Percentiles rank a stretch among this genome's conserved stretches.
phyloP scores from a whole-genome alignment of 2,797 vertebrate species.

The Pelochelys cantorii region DNA sequence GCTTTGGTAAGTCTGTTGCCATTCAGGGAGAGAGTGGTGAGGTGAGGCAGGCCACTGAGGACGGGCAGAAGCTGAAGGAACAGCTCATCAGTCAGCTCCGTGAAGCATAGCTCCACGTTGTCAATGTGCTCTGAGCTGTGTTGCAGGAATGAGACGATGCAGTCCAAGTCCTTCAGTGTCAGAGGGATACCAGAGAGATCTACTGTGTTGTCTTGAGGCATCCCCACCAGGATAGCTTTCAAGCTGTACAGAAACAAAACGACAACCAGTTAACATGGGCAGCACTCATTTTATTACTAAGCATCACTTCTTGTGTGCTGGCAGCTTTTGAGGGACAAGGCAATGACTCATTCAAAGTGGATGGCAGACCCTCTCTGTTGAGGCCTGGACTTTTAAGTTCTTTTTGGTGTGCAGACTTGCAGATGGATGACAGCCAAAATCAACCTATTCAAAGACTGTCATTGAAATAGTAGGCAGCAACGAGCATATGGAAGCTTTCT shows the following conservation, averaged over 20 bases:
- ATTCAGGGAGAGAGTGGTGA: conserved; percentile 92
- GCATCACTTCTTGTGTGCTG: not conserved
- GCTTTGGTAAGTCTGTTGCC: conserved; percentile 94
- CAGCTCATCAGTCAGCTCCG: conserved; percentile 94
- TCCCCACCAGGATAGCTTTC: conserved; percentile 89
- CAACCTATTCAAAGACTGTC: not conserved
- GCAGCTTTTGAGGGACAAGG: fast-evolving
- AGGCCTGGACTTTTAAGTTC: not conserved
- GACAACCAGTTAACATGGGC: fast-evolving
- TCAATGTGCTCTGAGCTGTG: conserved; percentile 85
- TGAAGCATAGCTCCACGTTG: conserved; percentile 95
- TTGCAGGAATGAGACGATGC: conserved; percentile 89
- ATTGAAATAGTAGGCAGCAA: not conserved
- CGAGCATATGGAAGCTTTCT: not conserved
- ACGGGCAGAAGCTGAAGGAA: conserved; percentile 92
- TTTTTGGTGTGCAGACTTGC: not conserved
- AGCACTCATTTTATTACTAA: fast-evolving
- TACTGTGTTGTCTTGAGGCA: conserved; percentile 86
- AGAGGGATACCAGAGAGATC: conserved; percentile 94
- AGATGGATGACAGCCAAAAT: not conserved
- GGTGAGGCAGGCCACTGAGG: conserved; percentile 87
- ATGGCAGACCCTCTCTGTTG: fast-evolving
- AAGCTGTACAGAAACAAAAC: conserved; percentile 78
- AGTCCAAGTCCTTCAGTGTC: conserved; percentile 89
- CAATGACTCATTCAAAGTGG: fast-evolving